phyloP scores from a whole-genome alignment of 2,113 vertebrate species.

The Gracilinanus agilis region DNA sequence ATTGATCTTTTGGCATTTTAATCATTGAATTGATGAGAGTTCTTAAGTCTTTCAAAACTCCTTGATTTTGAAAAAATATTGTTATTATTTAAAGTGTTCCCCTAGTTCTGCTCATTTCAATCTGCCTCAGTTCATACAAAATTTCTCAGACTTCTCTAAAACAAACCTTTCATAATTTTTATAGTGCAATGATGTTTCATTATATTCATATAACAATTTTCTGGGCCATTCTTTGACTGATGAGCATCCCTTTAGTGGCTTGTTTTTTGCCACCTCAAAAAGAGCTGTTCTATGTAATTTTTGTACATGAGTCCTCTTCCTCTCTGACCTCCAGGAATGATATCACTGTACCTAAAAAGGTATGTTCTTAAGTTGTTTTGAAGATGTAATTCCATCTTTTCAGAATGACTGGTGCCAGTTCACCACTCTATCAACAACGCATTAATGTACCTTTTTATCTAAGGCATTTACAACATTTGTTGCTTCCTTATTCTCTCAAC shows the following conservation, averaged over 20 bases:
- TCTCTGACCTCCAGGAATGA: too few species aligned
- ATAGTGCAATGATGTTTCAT: neutral
- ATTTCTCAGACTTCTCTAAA: neutral
- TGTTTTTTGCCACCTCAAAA: neutral
- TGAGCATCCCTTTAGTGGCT: neutral
- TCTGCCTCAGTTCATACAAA: neutral
- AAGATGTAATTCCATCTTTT: neutral
- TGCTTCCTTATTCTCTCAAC: neutral
- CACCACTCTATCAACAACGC: neutral
- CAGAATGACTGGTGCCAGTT: neutral
- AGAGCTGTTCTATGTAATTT: neutral
- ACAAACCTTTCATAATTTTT: neutral
- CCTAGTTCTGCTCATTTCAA: neutral
- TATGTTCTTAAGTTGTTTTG: neutral
- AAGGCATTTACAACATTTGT: neutral
- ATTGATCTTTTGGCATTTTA: too few species aligned
- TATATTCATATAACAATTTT: too few species aligned
- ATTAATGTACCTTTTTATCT: neutral
- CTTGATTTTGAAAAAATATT: neutral
- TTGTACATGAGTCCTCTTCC: too few species aligned
- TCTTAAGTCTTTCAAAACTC: too few species aligned
- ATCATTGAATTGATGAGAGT: too few species aligned
- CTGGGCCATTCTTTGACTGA: neutral
- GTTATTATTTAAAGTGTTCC: neutral
- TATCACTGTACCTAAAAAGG: neutral